Evolutionary conservation across 2,888 invertebrate species (phyloP), one percentile per base, ranked within the genome.

Genomic region (Leptura quadrifasciata): DNA sequence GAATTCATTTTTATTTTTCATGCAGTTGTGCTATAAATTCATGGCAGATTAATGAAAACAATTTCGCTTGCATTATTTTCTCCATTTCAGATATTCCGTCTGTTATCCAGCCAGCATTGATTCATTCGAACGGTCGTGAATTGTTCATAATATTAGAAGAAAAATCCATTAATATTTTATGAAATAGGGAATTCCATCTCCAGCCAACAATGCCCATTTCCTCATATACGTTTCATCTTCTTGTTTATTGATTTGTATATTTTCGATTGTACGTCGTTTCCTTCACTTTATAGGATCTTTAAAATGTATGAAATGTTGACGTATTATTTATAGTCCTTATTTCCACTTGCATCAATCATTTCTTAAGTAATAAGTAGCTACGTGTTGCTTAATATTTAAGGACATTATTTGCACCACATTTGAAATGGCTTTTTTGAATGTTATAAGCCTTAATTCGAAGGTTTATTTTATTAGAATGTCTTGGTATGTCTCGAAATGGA

Each of bases 91-190:
- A 15, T 1, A 39, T 39, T 15, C n/a, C n/a, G 47, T 10, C 39
- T 39, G 39, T 12, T 39, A 39, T 39, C 15, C 39, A 39, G 47
- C 47, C 47, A 3, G 47, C 15, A 47, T 47, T 47, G 47, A 47
- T 47, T n/a, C 47, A 47, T 47, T n/a, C n/a, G 4, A 47, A 4
- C 47, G 47, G n/a, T 3, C 47, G 15, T 47, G 47, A 47, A 47
- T 47, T 47, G 47, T 47, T 47, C 47, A 47, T 47, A 47, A 47
- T 47, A 47, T n/a, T 47, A 47, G 47, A n/a, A 47, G 47, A 47
- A 47, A 47, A 47, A 47, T 47, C 47, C 47, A 47, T 47, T 47
- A 47, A 47, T 47, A 47, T 47, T 47, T 15, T 47, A 47, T 47
- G 47, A 47, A 39, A 15, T 39, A 5, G 47, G n/a, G n/a, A n/a